Conservation (phyloP, 2,797 vertebrate species). For the Chiloscyllium punctatum region DNA sequence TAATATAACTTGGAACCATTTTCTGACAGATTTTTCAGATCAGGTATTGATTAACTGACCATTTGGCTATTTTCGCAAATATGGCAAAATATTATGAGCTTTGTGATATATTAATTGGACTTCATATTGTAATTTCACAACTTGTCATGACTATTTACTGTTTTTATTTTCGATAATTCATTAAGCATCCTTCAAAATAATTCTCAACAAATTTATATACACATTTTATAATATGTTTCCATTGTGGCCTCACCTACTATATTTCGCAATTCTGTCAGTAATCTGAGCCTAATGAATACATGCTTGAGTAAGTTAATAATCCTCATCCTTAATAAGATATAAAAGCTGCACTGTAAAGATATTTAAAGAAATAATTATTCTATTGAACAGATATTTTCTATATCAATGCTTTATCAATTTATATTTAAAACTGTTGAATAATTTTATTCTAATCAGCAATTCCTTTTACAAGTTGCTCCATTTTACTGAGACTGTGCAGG, state of each 20-base stretch:
- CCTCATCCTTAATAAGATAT: conserved; percentile 8
- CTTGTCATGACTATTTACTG: background rate
- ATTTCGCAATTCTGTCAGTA: background rate
- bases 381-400: background rate
- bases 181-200: background rate
- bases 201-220: background rate
- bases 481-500: conserved; percentile 16
- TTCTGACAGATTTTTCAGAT: background rate
- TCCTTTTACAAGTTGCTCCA: background rate
- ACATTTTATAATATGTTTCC: background rate
- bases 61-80: background rate
- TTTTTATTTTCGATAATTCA: background rate
- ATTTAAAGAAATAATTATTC: background rate
- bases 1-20: background rate
- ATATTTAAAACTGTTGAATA: background rate
- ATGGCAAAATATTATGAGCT: background rate
- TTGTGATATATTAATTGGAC: background rate
- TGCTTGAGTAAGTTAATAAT: background rate
- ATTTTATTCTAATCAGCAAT: background rate
- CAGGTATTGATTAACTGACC: background rate
- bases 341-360: background rate
- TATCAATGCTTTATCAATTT: background rate
- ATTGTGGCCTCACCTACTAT: background rate
- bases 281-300: background rate
- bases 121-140: background rate